phyloP scores from a whole-genome alignment of 2,113 vertebrate genomes.

The Leuciscus idus region DNA sequence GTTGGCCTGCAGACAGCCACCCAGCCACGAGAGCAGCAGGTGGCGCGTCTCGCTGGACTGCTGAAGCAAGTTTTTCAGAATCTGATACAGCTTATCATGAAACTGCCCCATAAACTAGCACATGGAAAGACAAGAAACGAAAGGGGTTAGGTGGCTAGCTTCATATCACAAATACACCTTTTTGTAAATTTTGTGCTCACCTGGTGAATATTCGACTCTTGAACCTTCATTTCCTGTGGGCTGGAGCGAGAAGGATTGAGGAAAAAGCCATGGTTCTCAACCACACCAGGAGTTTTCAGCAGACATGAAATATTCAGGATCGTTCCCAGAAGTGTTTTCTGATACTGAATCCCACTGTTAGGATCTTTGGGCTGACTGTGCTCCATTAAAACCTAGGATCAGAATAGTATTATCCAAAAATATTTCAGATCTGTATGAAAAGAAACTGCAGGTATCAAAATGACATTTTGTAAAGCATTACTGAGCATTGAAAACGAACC shows the following conservation, averaged over 20 bases:
- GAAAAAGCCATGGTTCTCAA: constrained; percentile 94
- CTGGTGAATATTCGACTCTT: constrained; percentile 97
- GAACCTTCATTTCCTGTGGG: constrained; percentile 95
- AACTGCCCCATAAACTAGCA: constrained; percentile 93
- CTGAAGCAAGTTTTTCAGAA: constrained; percentile 94
- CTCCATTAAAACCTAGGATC: constrained; percentile 85
- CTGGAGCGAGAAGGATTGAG: constrained; percentile 92
- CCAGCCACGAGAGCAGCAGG: constrained; percentile 92
- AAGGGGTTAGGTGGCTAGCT: background rate
- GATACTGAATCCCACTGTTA: constrained; percentile 91
- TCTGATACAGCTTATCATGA: constrained; percentile 94
- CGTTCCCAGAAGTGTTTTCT: constrained; percentile 88
- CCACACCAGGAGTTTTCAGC: constrained; percentile 91
- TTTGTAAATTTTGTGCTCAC: constrained; percentile 66
- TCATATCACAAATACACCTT: background rate
- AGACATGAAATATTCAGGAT: constrained; percentile 91
- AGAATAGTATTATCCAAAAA: background rate
- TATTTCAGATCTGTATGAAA: constrained; percentile 3
- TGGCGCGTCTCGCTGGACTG: constrained; percentile 90
- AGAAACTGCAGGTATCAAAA: background rate
- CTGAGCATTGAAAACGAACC: constrained; percentile 71
- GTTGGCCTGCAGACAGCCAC: constrained; percentile 92
- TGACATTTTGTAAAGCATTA: background rate
- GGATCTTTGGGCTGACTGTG: constrained; percentile 95
- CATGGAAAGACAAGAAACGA: constrained; percentile 8